These are phyloP conservation scores for Epicauta chinensis DNA, from an alignment of 1,140 invertebrate genomes.

Conservation along the genomic window DNA sequence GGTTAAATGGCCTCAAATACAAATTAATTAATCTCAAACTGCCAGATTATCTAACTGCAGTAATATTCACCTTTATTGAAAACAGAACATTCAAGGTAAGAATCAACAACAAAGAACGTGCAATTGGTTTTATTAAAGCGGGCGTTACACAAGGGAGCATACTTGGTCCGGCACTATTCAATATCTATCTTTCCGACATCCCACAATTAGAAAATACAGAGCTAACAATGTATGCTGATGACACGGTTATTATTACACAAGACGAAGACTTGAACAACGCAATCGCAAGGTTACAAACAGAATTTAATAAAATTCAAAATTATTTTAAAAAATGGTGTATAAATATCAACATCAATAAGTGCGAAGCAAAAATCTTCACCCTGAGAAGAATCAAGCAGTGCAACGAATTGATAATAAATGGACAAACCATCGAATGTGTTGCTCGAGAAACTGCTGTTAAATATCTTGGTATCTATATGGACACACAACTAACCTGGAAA, in stretches of 20 bases:
- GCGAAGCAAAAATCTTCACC: background rate
- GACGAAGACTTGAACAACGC: background rate
- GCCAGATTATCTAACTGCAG: no score
- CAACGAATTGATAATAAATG: background rate
- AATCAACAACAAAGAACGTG: background rate
- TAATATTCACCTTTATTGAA: background rate
- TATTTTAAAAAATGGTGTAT: no score
- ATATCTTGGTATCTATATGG: background rate
- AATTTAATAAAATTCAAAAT: background rate
- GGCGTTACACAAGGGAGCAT: slow-evolving; percentile 20
- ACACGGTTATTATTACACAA: slow-evolving; percentile 22
- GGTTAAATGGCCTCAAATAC: no score
- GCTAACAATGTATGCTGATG: slow-evolving; percentile 26
- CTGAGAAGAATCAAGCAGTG: background rate
- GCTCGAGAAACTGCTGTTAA: background rate
- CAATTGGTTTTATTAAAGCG: background rate
- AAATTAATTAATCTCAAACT: no score
- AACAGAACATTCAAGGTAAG: slow-evolving; percentile 1
- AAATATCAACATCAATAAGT: background rate
- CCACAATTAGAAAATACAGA: background rate
- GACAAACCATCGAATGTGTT: background rate
- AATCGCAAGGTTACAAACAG: background rate
- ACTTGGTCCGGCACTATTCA: slow-evolving; percentile 9
- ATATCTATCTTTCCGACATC: slow-evolving; percentile 14
- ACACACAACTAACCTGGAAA: no score